Conservation (phyloP, 1,140 invertebrate species). For the Drosophila kanapiae region DNA sequence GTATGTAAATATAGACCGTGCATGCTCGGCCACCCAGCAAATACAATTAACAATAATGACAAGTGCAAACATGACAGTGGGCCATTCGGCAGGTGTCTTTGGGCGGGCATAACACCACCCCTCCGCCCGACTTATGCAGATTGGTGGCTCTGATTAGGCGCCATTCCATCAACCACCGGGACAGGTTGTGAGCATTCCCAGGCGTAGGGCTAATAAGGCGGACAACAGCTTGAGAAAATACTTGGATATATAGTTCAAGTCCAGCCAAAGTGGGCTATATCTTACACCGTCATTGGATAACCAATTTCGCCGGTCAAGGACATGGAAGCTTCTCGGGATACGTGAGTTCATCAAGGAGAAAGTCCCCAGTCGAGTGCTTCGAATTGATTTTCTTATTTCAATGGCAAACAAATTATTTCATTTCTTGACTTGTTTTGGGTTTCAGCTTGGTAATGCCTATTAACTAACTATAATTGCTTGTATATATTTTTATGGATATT, state of each 20-base stretch:
- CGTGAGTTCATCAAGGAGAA: background rate
- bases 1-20: conserved; percentile 67
- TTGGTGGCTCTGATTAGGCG: conserved; percentile 65
- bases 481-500: background rate
- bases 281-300: conserved; percentile 31
- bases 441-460: conserved; percentile 2
- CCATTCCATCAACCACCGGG: background rate
- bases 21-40: conserved; percentile 63
- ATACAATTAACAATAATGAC: conserved; percentile 83
- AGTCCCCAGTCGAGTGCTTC: conserved; percentile 1
- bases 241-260: conserved; percentile 46
- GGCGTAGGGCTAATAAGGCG: conserved; percentile 45
- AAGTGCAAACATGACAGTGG: conserved; percentile 76
- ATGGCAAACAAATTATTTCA: conserved; percentile 9
- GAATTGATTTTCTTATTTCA: conserved; percentile 38
- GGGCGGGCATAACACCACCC: background rate
- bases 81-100: conserved; percentile 8
- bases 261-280: conserved; percentile 43
- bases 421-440: background rate
- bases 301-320: conserved; percentile 35
- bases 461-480: background rate
- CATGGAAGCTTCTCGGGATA: conserved; percentile 4
- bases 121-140: conserved; percentile 34
- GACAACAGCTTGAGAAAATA: conserved; percentile 51
- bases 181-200: conserved; percentile 34